Evolutionary conservation across 2,113 vertebrate genomes (phyloP), one percentile per base, ranked within the genome.

Genomic region (Globicephala melas): DNA sequence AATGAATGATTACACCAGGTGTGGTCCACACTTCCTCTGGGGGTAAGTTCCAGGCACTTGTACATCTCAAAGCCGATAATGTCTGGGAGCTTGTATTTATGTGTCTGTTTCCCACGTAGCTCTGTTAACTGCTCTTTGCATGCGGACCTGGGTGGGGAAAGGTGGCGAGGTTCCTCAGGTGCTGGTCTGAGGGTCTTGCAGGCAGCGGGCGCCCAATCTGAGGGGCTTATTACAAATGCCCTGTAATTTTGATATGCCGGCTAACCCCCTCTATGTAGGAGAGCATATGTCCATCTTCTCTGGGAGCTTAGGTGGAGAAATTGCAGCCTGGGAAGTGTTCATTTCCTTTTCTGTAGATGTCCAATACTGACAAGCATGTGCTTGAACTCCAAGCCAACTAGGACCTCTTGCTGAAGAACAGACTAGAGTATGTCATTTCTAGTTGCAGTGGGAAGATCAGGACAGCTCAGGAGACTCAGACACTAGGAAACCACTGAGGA

Each of bases 261-360:
- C 70, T 93, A 71, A 76, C 88, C 87, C 60, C 47, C 81, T 96
- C 65, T 25, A 17, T 79, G 76, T 93, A 80, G 93, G 82, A 91
- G 96, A 83, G 17, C n/a, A 8, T 20, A 17, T 85, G 58, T 53
- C 70, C 68, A 38, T 96, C 76, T 60, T 79, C 58, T 70, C 53
- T 88, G 83, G 62, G 95, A 44, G 63, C 68, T 65, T 12, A 13
- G 55, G 15, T 4, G 71, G 94, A 91, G 97, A 96, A 96, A 84
- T 5, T 63, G 28, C 90, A 85, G 71, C 44, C 86, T 13, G 17
- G 63, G 65, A 41, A 95, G 76, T 2, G 0, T 94, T 95, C 62
- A 50, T 96, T 97, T 80, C 89, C 93, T 33, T 63, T 80, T 80
- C 97, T 92, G 96, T 41, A 60, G 15, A 62, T 96, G 80, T 86